A percentile compares a stretch with the other conserved stretches of the same genome.
These are phyloP conservation scores for Drosophila subobscura DNA, from an alignment of 1,140 invertebrate species.

Conservation along the genomic window DNA sequence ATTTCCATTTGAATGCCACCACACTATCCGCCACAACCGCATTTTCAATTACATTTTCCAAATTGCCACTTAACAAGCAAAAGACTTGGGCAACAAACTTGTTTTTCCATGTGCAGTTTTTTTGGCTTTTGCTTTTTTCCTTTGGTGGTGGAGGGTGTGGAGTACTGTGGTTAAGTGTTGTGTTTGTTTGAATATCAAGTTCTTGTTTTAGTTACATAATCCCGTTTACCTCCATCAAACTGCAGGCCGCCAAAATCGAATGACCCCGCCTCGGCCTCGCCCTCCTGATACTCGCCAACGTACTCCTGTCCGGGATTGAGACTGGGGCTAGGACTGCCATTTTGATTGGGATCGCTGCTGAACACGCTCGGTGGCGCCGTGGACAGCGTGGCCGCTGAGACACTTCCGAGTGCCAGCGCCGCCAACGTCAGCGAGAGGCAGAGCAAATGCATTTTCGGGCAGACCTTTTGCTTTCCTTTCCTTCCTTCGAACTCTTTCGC, in stretches of 20 bases:
- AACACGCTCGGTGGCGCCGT: slow-evolving; percentile 55
- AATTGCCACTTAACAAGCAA: slow-evolving; percentile 43
- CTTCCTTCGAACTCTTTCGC: slow-evolving; percentile 27
- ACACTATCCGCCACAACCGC: slow-evolving; percentile 11
- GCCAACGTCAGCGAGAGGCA: slow-evolving; percentile 52
- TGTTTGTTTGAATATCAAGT: slow-evolving; percentile 70
- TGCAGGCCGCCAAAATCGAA: slow-evolving; percentile 48
- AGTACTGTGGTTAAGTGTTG: slow-evolving; percentile 3
- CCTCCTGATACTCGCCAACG: neutral
- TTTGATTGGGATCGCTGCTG: slow-evolving; percentile 39
- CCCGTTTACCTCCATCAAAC: slow-evolving; percentile 53
- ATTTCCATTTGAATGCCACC: slow-evolving; percentile 14
- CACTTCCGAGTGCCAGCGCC: slow-evolving; percentile 70
- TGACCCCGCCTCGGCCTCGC: slow-evolving; percentile 14
- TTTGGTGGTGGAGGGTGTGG: slow-evolving; percentile 22
- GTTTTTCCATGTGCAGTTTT: slow-evolving; percentile 38
- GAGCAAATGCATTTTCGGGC: slow-evolving; percentile 55
- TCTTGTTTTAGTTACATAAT: slow-evolving; percentile 64
- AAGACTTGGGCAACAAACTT: slow-evolving; percentile 75
- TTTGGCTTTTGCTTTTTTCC: slow-evolving; percentile 24
- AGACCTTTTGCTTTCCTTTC: slow-evolving; percentile 33
- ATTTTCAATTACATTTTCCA: slow-evolving; percentile 43
- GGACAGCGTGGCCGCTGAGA: slow-evolving; percentile 48
- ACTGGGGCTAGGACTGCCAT: slow-evolving; percentile 19
- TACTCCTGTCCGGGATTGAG: slow-evolving; percentile 17